These are phyloP conservation scores for Syritta pipiens DNA, from an alignment of 2,888 invertebrate species.

Conservation along the genomic window DNA sequence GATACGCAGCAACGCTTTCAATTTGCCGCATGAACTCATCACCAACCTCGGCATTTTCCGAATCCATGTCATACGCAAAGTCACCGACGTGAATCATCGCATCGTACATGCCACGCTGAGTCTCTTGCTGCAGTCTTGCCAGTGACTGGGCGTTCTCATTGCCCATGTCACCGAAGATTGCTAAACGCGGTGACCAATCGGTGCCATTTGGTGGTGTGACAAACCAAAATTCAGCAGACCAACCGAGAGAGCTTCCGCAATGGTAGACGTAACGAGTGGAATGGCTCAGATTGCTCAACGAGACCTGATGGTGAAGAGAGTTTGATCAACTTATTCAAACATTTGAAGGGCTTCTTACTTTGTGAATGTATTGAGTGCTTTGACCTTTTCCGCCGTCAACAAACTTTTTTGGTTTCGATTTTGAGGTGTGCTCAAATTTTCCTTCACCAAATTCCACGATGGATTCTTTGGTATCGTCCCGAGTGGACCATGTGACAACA, in stretches of 20 bases:
- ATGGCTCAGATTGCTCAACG: slow-evolving; percentile 82
- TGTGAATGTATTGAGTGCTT: slow-evolving; percentile 88
- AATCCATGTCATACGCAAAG: slow-evolving; percentile 96
- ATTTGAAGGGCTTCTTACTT: slow-evolving; percentile 83
- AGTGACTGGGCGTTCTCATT: slow-evolving; percentile 93
- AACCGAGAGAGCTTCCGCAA: slow-evolving; percentile 88
- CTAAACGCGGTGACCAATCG: slow-evolving; percentile 89
- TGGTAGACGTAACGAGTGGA: slow-evolving; percentile 88
- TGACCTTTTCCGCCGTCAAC: slow-evolving; percentile 86
- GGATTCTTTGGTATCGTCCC: slow-evolving; percentile 84
- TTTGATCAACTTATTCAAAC: background rate
- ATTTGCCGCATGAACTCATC: slow-evolving; percentile 97
- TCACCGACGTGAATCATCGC: slow-evolving; percentile 95
- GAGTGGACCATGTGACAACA: slow-evolving; percentile 91
- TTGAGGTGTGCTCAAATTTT: slow-evolving; percentile 80
- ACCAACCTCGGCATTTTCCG: slow-evolving; percentile 89
- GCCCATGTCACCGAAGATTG: slow-evolving; percentile 96
- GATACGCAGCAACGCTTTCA: slow-evolving; percentile 91
- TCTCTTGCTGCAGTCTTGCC: slow-evolving; percentile 90
- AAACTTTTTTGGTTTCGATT: slow-evolving; percentile 83
- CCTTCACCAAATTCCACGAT: slow-evolving; percentile 87
- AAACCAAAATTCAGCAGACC: slow-evolving; percentile 91
- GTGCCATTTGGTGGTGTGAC: slow-evolving; percentile 84
- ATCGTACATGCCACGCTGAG: slow-evolving; percentile 89
- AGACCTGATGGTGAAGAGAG: slow-evolving; percentile 73